Conservation (phyloP, 2,113 vertebrate genomes). For the Cochlearius cochlearius region DNA sequence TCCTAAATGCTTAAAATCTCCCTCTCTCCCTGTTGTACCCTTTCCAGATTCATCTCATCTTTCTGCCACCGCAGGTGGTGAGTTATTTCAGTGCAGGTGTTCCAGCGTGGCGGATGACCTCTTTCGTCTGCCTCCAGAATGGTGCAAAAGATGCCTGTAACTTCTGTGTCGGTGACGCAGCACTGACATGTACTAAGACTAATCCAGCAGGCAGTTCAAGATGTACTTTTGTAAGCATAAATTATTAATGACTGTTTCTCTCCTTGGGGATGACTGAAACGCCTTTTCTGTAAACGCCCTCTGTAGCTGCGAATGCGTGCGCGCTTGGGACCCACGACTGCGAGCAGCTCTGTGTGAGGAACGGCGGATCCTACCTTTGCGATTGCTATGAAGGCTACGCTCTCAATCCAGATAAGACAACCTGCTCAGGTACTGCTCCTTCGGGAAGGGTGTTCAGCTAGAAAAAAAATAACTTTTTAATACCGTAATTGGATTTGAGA, state of each 20-base stretch:
- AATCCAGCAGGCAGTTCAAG: neutral
- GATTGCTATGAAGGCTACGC: constrained; percentile 82
- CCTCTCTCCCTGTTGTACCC: neutral
- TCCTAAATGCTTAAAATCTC: neutral
- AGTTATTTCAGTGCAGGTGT: neutral
- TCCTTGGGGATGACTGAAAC: neutral
- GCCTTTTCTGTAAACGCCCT: neutral
- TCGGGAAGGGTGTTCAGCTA: neutral
- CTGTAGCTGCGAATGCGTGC: constrained; percentile 80
- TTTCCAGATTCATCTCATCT: neutral
- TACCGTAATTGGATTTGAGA: neutral
- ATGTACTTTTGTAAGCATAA: neutral
- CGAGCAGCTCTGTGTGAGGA: constrained; percentile 83
- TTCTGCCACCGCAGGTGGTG: neutral
- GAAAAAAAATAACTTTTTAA: neutral
- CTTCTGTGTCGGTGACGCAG: neutral
- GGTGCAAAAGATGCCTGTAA: neutral
- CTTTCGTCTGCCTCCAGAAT: neutral
- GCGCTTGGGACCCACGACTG: constrained; percentile 80
- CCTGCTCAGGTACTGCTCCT: constrained; percentile 78
- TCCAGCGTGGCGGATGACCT: neutral
- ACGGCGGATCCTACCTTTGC: constrained; percentile 76
- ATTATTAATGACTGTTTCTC: neutral
- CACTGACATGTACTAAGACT: neutral
- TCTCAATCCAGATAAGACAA: constrained; percentile 85